Evolutionary conservation across 2,797 vertebrate species (phyloP).

Genomic region (Rhynchonycteris naso): DNA sequence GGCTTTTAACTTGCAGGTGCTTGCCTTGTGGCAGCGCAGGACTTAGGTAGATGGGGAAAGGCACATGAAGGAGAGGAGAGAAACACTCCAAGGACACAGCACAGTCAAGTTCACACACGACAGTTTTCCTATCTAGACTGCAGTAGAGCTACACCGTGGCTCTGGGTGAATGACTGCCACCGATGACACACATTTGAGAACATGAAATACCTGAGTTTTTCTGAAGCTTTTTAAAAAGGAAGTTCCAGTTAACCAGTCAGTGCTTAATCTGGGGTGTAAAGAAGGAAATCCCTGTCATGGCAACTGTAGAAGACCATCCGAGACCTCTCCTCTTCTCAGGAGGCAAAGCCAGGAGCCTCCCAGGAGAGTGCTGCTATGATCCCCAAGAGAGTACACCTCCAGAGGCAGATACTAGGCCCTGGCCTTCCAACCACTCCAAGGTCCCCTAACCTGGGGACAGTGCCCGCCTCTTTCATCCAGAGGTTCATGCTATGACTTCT

Average conservation of each 20-base stretch:
- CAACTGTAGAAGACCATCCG: neutral
- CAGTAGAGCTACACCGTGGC: neutral
- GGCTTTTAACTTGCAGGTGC: neutral
- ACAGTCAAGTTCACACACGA: neutral
- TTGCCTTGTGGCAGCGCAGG: conserved; percentile 65
- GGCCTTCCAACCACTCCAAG: neutral
- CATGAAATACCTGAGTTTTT: neutral
- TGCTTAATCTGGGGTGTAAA: conserved; percentile 22
- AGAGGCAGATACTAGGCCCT: neutral
- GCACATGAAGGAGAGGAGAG: conserved; percentile 59
- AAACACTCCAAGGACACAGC: neutral
- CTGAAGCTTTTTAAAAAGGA: conserved; percentile 28
- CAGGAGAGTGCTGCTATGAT: neutral
- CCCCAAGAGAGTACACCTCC: neutral
- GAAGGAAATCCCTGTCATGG: neutral
- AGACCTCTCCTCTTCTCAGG: neutral
- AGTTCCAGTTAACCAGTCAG: conserved; percentile 8
- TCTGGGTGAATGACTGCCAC: neutral
- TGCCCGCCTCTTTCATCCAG: neutral
- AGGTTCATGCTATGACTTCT: neutral
- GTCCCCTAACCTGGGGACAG: neutral
- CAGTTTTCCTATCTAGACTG: neutral
- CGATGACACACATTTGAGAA: neutral
- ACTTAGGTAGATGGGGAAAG: conserved; percentile 75
- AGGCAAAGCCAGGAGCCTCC: neutral